Percentiles rank a stretch among this genome's conserved stretches.
Conservation (phyloP, 1,140 invertebrate species). For the Nephila pilipes region DNA sequence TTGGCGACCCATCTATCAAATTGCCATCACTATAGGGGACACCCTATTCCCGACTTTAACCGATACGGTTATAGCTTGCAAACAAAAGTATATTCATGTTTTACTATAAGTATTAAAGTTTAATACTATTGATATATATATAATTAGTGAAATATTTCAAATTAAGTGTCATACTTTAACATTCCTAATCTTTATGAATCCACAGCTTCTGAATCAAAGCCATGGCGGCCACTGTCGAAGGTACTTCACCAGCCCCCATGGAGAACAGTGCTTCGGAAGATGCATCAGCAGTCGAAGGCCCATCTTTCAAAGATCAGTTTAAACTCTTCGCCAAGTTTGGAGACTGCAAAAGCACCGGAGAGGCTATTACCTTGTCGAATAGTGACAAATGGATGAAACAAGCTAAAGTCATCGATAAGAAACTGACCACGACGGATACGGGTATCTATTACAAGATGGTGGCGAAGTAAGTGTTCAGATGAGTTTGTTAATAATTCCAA, state of each 20-base stretch:
- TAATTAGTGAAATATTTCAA: no score
- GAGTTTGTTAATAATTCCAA: neutral
- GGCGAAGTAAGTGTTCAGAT: constrained; percentile 84
- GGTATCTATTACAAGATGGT: constrained; percentile 94
- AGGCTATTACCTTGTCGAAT: constrained; percentile 91
- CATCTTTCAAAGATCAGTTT: constrained; percentile 83
- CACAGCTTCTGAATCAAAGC: no score
- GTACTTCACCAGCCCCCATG: neutral
- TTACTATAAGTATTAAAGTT: no score
- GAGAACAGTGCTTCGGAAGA: constrained; percentile 13
- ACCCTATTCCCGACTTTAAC: no score
- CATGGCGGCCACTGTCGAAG: constrained; percentile 70
- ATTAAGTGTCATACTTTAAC: no score
- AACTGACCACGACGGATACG: constrained; percentile 91
- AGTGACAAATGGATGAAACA: constrained; percentile 98
- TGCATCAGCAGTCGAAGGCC: constrained; percentile 37
- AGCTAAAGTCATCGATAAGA: constrained; percentile 94
- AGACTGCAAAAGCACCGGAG: constrained; percentile 92
- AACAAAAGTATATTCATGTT: no score
- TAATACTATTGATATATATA: no score
- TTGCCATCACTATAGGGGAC: no score
- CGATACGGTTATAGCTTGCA: no score
- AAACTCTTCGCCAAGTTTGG: constrained; percentile 92
- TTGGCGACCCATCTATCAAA: no score
- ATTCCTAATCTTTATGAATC: neutral